These are phyloP conservation scores for Ditylenchus dipsaci DNA, from an alignment of 1,140 invertebrate genomes.

Conservation along the genomic window DNA sequence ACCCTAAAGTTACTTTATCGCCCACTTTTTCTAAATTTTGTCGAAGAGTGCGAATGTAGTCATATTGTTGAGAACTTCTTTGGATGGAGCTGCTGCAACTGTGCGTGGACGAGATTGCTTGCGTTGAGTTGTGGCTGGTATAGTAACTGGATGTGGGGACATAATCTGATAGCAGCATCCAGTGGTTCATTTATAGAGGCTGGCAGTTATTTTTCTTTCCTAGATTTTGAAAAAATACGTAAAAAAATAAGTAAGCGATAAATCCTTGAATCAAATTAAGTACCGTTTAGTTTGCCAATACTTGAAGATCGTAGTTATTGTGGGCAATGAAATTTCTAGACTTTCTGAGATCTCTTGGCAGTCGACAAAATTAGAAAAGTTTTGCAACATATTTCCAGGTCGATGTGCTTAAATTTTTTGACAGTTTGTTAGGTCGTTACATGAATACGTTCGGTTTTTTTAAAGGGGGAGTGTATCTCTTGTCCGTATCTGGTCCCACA, in stretches of 20 bases:
- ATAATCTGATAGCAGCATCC: not conserved
- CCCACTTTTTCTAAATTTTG: constrained; percentile 14
- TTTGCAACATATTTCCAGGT: constrained; percentile 16
- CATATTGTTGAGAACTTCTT: constrained; percentile 8
- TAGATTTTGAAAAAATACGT: not conserved
- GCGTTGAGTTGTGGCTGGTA: not conserved
- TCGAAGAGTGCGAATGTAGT: constrained; percentile 11
- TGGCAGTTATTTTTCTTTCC: not conserved
- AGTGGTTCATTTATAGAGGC: not conserved
- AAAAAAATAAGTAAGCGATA: not conserved
- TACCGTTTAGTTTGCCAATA: constrained; percentile 40
- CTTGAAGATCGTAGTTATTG: constrained; percentile 26
- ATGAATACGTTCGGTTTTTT: too few species aligned
- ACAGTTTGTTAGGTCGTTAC: too few species aligned
- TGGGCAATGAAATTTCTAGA: not conserved
- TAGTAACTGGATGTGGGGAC: not conserved
- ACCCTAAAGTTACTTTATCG: not conserved
- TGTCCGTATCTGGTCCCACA: too few species aligned
- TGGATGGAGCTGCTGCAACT: not conserved
- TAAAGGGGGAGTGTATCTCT: too few species aligned
- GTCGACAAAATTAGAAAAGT: constrained; percentile 37
- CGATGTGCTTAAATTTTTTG: not conserved
- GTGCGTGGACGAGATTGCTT: not conserved
- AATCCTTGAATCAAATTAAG: not conserved
- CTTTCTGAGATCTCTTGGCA: constrained; percentile 12